phyloP scores from a whole-genome alignment of 2,888 invertebrate species.

The Pristionchus japonicus region DNA sequence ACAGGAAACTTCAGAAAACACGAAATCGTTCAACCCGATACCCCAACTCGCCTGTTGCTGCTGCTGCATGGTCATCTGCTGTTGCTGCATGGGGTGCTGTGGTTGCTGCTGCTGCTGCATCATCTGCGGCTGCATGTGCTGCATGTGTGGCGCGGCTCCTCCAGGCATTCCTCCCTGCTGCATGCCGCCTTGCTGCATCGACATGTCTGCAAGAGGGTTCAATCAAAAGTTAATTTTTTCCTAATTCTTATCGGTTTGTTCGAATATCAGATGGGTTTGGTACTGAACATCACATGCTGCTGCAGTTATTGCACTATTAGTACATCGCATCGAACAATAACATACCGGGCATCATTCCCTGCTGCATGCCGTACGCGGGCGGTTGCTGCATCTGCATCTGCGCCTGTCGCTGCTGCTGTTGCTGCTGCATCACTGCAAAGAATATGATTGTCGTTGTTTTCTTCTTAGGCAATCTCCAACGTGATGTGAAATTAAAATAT shows the following conservation, averaged over 20 bases:
- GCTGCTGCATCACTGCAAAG: neutral
- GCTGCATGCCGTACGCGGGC: neutral
- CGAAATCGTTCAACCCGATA: too few relatives aligned
- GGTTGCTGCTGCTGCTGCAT: constrained; percentile 36
- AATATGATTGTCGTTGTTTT: too few relatives aligned
- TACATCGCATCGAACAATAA: too few relatives aligned
- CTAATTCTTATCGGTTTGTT: too few relatives aligned
- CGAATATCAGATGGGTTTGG: too few relatives aligned
- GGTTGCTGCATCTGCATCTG: constrained; percentile 9
- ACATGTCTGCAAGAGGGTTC: neutral
- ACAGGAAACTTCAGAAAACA: too few relatives aligned
- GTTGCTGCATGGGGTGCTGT: neutral
- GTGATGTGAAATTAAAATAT: too few relatives aligned
- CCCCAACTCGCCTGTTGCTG: neutral
- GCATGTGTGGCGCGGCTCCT: neutral
- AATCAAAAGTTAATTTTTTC: too few relatives aligned
- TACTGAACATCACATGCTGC: too few relatives aligned
- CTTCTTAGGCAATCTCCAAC: too few relatives aligned
- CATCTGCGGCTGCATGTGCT: neutral
- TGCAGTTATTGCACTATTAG: too few relatives aligned
- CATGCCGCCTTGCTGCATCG: constrained; percentile 4
- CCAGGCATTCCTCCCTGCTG: neutral
- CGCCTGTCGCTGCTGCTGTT: neutral
- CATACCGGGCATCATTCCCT: neutral
- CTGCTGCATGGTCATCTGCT: neutral